Conservation (phyloP, 2,113 vertebrate species). For the Ammodytes dubius region DNA sequence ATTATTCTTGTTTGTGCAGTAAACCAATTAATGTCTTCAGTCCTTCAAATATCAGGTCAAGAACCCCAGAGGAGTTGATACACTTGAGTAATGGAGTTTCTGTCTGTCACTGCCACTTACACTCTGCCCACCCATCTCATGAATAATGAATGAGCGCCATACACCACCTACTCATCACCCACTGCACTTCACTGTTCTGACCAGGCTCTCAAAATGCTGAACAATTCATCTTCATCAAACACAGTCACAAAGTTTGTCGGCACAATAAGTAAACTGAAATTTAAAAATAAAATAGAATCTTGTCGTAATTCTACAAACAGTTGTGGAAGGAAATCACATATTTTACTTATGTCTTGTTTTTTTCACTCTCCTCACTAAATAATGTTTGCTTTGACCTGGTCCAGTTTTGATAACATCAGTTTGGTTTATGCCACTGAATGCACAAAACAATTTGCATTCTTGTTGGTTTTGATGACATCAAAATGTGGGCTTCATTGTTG, state of each 20-base stretch:
- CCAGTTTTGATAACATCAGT: background rate
- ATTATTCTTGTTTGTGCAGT: conserved; percentile 50
- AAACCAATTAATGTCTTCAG: conserved; percentile 46
- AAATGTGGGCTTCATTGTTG: conserved; percentile 83
- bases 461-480: conserved; percentile 81
- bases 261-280: conserved; percentile 13
- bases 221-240: conserved; percentile 25
- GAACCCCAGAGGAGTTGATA: conserved; percentile 66
- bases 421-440: conserved; percentile 31
- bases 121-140: conserved; percentile 77
- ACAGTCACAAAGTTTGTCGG: conserved; percentile 4
- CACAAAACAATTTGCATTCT: conserved; percentile 64
- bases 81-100: conserved; percentile 75
- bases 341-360: conserved; percentile 4
- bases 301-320: background rate
- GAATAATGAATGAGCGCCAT: conserved; percentile 79
- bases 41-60: conserved; percentile 68
- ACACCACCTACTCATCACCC: conserved; percentile 77
- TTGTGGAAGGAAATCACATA: background rate
- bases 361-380: conserved; percentile 4
- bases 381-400: conserved; percentile 16
- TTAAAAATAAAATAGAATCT: background rate
- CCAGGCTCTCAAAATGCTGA: conserved; percentile 46
- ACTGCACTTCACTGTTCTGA: conserved; percentile 50
- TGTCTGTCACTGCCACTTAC: conserved; percentile 72